Evolutionary conservation across 2,113 vertebrate genomes (phyloP), one percentile per base, ranked within the genome.

Genomic region (Chrysemys picta): DNA sequence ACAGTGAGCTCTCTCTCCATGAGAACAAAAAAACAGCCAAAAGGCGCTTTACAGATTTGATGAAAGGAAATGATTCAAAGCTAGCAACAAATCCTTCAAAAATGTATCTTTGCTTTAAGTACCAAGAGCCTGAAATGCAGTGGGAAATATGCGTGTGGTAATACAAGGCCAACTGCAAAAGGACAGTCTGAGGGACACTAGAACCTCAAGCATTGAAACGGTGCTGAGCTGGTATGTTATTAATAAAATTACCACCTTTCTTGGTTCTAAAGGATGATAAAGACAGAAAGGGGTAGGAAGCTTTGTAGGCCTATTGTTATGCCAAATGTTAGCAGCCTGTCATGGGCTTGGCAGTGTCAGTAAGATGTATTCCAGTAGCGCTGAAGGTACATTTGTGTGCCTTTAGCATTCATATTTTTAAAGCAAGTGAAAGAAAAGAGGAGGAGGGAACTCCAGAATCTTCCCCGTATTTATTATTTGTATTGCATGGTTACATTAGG

Each of bases 1-100:
- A 31, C 52, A 50, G 12, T 21, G 9, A 47, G 19, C 6, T 81
- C 35, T 84, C 69, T 56, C 10, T 47, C 56, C 4, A 16, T 82
- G 86, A 65, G 10, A 35, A 82, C 6, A 89, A 85, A 91, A 91
- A 62, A 56, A 1, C 49, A 91, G 10, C 5, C 35, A 62, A 89
- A 85, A 84, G 47, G 3, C 1, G 49, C 1, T 24, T 11, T 82
- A 1, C 1, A 53, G n/a, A 80, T 59, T 72, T 78, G 65, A 3
- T 29, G 16, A 12, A 89, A 89, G 79, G 5, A 11, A 85, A 0
- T 5, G 57, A 21, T 95, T 92, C 21, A 52, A n/a, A 69, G 21
- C n/a, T 75, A 45, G 8, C 13, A 31, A 62, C 0, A 0, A 56
- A 22, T 10, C 42, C 31, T 57, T 85, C 69, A 54, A 52, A 82